Base-by-base conservation (phyloP, 2,888 invertebrate genomes). In the Ennomos fuscantarius region DNA sequence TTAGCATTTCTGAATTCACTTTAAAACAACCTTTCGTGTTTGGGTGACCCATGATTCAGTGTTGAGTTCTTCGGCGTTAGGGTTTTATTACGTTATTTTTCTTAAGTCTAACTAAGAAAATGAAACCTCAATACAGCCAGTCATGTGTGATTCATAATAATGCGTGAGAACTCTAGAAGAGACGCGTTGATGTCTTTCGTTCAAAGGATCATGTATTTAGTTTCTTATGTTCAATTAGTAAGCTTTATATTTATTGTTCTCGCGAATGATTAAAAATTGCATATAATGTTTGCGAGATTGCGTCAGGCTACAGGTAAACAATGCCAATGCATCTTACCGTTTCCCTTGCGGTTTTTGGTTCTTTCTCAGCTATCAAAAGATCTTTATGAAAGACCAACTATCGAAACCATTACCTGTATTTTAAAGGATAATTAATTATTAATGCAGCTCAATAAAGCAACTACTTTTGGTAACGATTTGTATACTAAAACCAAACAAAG, bases 401-500 rank as follows among this genome's bases (percentile, higher is more conserved):
- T 24, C 24, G 24, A 24, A 24, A 24, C 24, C 6, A 24, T 3
- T 3, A 2, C 3, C 15, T 15, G 15, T 15, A 1, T 15, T 15
- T 15, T 15, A 15, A 15, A 37, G 12, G 12, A 15, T 34, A 43
- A 58, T 65, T 70, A 69, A 68, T 71, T 75, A 69, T 65, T 59
- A 74, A 82, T 84, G 74, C 75, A 65, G 61, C 56, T 67, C 70
- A 69, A 51, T 69, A 69, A 68, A 73, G 73, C 72, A 63, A 63
- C 79, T 79, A 64, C 66, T 76, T 81, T 82, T 70, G 80, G 80
- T 75, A 73, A 74, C 76, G 69, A 74, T 72, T 66, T 70, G 69
- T 69, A 24, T 24, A 68, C 58, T 63, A 66, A 77, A 72, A 74
- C 73, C 68, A 79, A 83, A 85, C 89, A 89, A 89, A 89, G 87